Evolutionary conservation across 2,888 invertebrate species (phyloP).

Genomic region (Punctoribates punctum): DNA sequence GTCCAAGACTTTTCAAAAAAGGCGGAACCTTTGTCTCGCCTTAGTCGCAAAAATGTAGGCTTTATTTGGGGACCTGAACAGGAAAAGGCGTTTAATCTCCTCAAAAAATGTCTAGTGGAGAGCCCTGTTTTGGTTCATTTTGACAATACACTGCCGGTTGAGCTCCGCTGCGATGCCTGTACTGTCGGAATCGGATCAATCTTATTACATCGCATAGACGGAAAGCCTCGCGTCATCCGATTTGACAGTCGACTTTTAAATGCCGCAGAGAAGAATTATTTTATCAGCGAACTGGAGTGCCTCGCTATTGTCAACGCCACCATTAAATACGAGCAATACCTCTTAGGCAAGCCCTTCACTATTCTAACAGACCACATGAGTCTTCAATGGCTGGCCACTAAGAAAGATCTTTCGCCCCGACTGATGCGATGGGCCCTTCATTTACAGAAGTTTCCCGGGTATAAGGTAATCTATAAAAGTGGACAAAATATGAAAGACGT

Average conservation of each 20-base stretch:
- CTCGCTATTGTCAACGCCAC: slow-evolving; percentile 6
- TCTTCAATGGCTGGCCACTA: slow-evolving; percentile 17
- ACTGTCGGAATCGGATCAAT: slow-evolving; percentile 9
- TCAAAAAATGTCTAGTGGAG: not conserved
- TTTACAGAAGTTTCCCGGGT: not conserved
- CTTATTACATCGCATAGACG: not conserved
- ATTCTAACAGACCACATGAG: slow-evolving; percentile 29
- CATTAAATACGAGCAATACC: not conserved
- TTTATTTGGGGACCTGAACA: slow-evolving; percentile 26
- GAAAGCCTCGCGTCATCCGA: not conserved
- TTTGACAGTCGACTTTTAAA: not conserved
- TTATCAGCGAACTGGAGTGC: slow-evolving; percentile 20
- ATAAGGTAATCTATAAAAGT: not conserved
- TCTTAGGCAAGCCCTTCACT: slow-evolving; percentile 18
- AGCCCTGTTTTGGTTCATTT: slow-evolving; percentile 2
- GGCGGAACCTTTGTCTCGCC: not conserved
- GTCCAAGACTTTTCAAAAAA: not conserved
- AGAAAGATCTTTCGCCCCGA: not conserved
- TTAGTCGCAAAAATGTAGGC: no score
- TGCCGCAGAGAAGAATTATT: slow-evolving; percentile 24
- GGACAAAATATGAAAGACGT: slow-evolving; percentile 12
- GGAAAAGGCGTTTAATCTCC: not conserved
- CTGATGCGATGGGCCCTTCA: slow-evolving; percentile 19
- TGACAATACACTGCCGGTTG: slow-evolving; percentile 18
- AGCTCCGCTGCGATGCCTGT: slow-evolving; percentile 20